These are phyloP conservation scores for Eunapius fragilis DNA, from an alignment of 37 sponge, comb jelly and placozoan species.

Conservation along the genomic window DNA sequence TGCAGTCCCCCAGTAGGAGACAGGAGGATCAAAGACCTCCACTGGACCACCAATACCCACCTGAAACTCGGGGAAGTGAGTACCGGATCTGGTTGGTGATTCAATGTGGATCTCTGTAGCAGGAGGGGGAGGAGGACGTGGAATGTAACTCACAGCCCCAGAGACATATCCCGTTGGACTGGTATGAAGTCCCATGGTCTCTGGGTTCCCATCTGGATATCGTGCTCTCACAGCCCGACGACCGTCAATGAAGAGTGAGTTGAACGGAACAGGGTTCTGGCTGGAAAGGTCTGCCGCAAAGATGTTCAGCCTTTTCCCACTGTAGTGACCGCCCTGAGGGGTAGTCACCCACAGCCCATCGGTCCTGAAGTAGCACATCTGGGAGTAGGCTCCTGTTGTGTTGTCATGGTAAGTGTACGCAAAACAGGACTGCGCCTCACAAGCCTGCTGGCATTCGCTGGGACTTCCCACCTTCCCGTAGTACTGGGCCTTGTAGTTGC, in stretches of 20 bases:
- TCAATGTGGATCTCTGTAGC: slow-evolving; percentile 20
- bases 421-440: slow-evolving; percentile 32
- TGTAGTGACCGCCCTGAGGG: slow-evolving; percentile 4
- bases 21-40: slow-evolving; percentile 45
- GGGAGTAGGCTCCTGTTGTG: slow-evolving; percentile 24
- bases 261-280: slow-evolving; percentile 35
- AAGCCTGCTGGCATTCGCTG: slow-evolving; percentile 20
- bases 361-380: slow-evolving; percentile 41
- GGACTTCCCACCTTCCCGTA: slow-evolving; percentile 20
- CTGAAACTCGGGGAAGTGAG: slow-evolving; percentile 24
- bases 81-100: neutral
- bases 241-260: slow-evolving; percentile 49
- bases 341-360: slow-evolving; percentile 41
- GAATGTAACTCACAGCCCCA: slow-evolving; percentile 27
- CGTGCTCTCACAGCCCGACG: slow-evolving; percentile 66
- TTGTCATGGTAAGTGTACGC: slow-evolving; percentile 36
- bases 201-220: slow-evolving; percentile 80
- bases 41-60: slow-evolving; percentile 60
- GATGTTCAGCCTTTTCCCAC: slow-evolving; percentile 46
- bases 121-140: neutral
- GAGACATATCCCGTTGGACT: slow-evolving; percentile 59
- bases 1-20: slow-evolving; percentile 46
- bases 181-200: slow-evolving; percentile 58
- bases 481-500: neutral
- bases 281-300: slow-evolving; percentile 48